Base-by-base conservation (phyloP, 2,113 vertebrate genomes). In the Seriola quinqueradiata region DNA sequence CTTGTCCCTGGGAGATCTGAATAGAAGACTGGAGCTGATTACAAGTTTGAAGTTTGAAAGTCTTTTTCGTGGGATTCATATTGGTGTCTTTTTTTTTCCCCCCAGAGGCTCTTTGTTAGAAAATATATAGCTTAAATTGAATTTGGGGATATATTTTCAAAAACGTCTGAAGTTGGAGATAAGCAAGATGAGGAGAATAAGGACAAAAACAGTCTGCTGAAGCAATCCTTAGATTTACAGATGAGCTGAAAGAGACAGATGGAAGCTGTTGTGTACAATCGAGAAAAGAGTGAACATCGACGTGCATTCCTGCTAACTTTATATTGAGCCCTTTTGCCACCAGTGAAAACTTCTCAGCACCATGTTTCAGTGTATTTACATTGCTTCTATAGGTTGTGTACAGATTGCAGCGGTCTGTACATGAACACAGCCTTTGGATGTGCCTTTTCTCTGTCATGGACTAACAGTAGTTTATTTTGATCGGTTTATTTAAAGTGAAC, bases 171-270 rank as follows among this genome's bases (percentile, higher is more conserved):
- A 70, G 14, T n/a, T 34, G 32, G 44, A 46, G 48, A 75, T 64
- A 5, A 57, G 34, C 21, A 57, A 1, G 34, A 48, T n/a, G 25
- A 50, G 70, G 50, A 9, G 13, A 34, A 25, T 19, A 38, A 5
- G 9, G 28, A 3, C 34, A 64, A 5, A 60, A 59, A 54, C 59
- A 46, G 21, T 74, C 1, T 4, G 7, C 42, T 3, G 21, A 40
- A 0, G 12, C 9, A 1, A 36, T 28, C 46, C 5, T 69, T 38
- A 75, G 63, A 79, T 75, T 69, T 57, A 58, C 55, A n/a, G 59
- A 78, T 85, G 38, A 81, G 12, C 42, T 38, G 8, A 70, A 75
- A 38, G 19, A 73, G 59, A 70, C 44, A 48, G 25, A 89, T 84
- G 65, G 64, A 84, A 61, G 72, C 70, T 58, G 74, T 84, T 68